Percentiles rank a stretch among this genome's conserved stretches.
phyloP scores from a whole-genome alignment of 1,140 invertebrate species.

The Drosophila ogumai region DNA sequence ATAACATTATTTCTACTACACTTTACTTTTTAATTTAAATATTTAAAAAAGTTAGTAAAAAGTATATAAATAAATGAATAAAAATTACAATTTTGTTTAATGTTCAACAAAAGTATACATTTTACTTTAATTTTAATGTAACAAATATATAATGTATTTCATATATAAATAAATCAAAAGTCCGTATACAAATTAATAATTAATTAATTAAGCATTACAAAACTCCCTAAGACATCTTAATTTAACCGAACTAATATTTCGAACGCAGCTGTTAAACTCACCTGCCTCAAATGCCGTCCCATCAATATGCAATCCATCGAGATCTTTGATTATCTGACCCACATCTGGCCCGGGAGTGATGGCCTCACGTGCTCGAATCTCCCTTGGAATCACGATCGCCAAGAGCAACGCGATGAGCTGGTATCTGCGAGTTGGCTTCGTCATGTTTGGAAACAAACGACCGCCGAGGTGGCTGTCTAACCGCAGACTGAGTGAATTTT shows the following conservation, averaged over 20 bases:
- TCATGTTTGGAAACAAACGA: slow-evolving; percentile 3
- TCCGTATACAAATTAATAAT: too few species aligned
- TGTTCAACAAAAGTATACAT: too few species aligned
- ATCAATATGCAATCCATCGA: slow-evolving; percentile 49
- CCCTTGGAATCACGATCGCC: slow-evolving; percentile 25
- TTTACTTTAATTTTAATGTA: too few species aligned
- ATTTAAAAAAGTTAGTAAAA: too few species aligned
- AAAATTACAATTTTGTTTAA: too few species aligned
- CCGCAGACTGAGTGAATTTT: slow-evolving; percentile 40
- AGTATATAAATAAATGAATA: too few species aligned
- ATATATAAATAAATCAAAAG: neutral
- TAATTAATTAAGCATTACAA: too few species aligned
- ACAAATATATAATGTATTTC: neutral
- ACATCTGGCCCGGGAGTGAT: slow-evolving; percentile 59
- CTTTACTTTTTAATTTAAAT: too few species aligned
- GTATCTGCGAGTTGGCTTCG: neutral
- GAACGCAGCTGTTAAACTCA: slow-evolving; percentile 12
- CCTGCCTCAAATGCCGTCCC: slow-evolving; percentile 16
- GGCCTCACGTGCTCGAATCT: slow-evolving; percentile 59
- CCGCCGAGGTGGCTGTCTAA: slow-evolving; percentile 27
- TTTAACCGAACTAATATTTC: neutral
- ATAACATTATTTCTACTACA: too few species aligned
- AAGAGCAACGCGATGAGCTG: slow-evolving; percentile 7
- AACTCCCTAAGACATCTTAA: neutral
- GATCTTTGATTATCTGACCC: slow-evolving; percentile 68